A percentile compares a stretch with the other conserved stretches of the same genome.
phyloP scores from a whole-genome alignment of 2,888 invertebrate species.

The Bimastos eiseni region DNA sequence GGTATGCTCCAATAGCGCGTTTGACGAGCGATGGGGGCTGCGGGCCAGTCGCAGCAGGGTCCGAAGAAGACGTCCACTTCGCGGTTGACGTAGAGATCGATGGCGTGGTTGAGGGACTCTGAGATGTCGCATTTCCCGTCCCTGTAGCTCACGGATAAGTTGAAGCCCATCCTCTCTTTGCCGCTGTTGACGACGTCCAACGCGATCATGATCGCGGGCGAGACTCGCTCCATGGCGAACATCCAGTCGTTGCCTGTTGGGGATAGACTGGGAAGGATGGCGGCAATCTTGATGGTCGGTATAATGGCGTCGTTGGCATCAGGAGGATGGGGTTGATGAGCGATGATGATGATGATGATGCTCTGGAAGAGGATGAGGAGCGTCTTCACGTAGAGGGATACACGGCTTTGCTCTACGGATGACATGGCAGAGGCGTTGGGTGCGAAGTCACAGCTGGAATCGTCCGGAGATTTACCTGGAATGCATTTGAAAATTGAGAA shows the following conservation, averaged over 20 bases:
- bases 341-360: not conserved
- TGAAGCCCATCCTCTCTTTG: not conserved
- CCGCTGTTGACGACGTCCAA: constrained; percentile 27
- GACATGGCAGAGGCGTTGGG: not conserved
- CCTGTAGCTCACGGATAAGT: constrained; percentile 43
- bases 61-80: constrained; percentile 54
- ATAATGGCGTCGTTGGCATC: not conserved
- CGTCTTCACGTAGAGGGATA: not conserved
- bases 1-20: constrained; percentile 87
- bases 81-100: constrained; percentile 48
- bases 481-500: not conserved
- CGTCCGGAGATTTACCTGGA: not conserved
- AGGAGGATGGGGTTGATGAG: not conserved
- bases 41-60: constrained; percentile 67
- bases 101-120: constrained; percentile 50
- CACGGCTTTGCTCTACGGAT: not conserved
- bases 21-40: constrained; percentile 84
- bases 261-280: constrained; percentile 28
- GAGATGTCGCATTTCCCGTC: constrained; percentile 51
- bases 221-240: constrained; percentile 35
- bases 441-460: not conserved
- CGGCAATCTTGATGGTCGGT: constrained; percentile 14
- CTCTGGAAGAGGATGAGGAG: not conserved
- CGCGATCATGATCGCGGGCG: constrained; percentile 36
- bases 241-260: constrained; percentile 8